phyloP scores from a whole-genome alignment of 2,113 vertebrate genomes.

The Apteryx owenii region DNA sequence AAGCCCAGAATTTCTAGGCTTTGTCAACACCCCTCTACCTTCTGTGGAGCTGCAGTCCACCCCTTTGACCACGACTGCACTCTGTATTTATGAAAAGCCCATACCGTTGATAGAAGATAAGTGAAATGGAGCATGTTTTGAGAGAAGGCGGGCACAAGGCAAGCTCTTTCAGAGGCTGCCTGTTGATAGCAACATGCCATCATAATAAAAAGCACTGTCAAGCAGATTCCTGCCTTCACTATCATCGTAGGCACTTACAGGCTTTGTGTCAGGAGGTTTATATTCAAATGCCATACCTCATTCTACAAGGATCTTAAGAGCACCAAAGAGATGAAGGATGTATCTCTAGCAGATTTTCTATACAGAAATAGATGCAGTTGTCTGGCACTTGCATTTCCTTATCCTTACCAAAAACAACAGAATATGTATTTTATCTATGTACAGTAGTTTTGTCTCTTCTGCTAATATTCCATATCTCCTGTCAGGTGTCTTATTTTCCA shows the following conservation, averaged over 20 bases:
- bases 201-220: neutral
- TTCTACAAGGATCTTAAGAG: neutral
- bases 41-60: neutral
- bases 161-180: neutral
- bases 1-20: neutral
- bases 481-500: neutral
- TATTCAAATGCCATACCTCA: neutral
- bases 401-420: neutral
- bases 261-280: neutral
- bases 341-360: neutral
- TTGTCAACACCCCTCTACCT: neutral
- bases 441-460: neutral
- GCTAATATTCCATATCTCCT: neutral
- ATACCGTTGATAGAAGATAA: neutral
- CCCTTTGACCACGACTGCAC: neutral
- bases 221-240: neutral
- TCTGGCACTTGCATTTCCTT: neutral
- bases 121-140: neutral
- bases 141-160: rapidly evolving
- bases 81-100: neutral
- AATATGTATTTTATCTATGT: rapidly evolving
- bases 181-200: neutral
- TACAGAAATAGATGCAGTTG: neutral
- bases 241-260: neutral
- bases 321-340: neutral